These are phyloP conservation scores for Lutraria rhynchaena DNA, from an alignment of 1,140 invertebrate species.

Conservation along the genomic window DNA sequence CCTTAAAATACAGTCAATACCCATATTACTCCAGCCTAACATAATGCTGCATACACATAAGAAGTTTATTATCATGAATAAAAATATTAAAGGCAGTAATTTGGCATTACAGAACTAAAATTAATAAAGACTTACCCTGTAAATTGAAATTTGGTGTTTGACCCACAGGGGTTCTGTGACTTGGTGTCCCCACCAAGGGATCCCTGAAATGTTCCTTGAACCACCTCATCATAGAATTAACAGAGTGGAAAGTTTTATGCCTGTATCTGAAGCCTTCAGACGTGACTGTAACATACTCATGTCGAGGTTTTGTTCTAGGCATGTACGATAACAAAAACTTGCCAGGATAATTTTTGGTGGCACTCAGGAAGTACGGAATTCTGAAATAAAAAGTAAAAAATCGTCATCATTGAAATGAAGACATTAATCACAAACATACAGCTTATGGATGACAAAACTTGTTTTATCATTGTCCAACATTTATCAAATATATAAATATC, in stretches of 20 bases:
- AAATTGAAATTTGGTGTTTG: slow-evolving; percentile 85
- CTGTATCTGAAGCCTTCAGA: slow-evolving; percentile 97
- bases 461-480: no score
- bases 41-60: no score
- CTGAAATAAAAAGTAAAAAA: slow-evolving; percentile 68
- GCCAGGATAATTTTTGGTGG: slow-evolving; percentile 91
- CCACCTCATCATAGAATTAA: slow-evolving; percentile 94
- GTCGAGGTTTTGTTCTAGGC: slow-evolving; percentile 90
- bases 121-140: slow-evolving; percentile 76
- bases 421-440: no score
- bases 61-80: no score
- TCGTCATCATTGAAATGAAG: no score
- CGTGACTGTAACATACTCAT: slow-evolving; percentile 95
- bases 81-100: no score
- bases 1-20: no score
- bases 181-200: slow-evolving; percentile 84
- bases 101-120: no score
- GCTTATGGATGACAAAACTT: no score
- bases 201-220: slow-evolving; percentile 99
- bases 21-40: no score
- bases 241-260: slow-evolving; percentile 92
- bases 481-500: no score
- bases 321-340: slow-evolving; percentile 98
- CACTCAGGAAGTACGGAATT: slow-evolving; percentile 83
- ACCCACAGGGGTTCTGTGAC: slow-evolving; percentile 85